A percentile compares a stretch with the other conserved stretches of the same genome.
Evolutionary conservation across 2,888 invertebrate species (phyloP).

Genomic region (Mythimna albipuncta): DNA sequence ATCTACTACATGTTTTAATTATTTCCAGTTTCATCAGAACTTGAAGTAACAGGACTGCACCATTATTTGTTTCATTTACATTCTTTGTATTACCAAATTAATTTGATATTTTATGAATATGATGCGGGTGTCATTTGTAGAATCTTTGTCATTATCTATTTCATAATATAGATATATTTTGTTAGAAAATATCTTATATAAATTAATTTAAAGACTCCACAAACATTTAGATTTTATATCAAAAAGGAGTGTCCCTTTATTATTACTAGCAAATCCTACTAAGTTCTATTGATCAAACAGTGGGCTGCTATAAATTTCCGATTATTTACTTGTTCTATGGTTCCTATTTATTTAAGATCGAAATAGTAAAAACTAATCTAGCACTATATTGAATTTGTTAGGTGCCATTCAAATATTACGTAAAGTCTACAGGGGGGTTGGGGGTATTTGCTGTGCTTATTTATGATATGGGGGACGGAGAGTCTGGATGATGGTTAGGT

Average conservation of each 20-base stretch:
- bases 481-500: too few species aligned
- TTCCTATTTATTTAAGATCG: slow-evolving; percentile 4
- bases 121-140: background rate
- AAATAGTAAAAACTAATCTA: slow-evolving; percentile 5
- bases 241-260: slow-evolving; percentile 12
- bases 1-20: background rate
- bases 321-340: background rate
- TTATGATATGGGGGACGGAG: too few species aligned
- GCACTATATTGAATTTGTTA: background rate
- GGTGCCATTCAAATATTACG: too few species aligned
- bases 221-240: slow-evolving; percentile 25
- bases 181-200: slow-evolving; percentile 1
- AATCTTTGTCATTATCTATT: background rate
- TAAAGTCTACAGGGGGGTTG: too few species aligned
- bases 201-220: slow-evolving; percentile 4
- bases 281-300: slow-evolving; percentile 5
- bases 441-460: too few species aligned
- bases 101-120: slow-evolving; percentile 13
- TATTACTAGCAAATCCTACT: slow-evolving; percentile 14
- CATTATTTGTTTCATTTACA: background rate
- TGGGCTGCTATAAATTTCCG: background rate
- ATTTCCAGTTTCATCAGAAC: background rate
- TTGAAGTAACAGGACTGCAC: background rate
- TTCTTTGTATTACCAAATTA: slow-evolving; percentile 12
- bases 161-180: slow-evolving; percentile 2